Percentiles rank a stretch among this genome's conserved stretches.
These are phyloP conservation scores for Sylvia atricapilla DNA, from an alignment of 2,113 vertebrate species.

Conservation along the genomic window DNA sequence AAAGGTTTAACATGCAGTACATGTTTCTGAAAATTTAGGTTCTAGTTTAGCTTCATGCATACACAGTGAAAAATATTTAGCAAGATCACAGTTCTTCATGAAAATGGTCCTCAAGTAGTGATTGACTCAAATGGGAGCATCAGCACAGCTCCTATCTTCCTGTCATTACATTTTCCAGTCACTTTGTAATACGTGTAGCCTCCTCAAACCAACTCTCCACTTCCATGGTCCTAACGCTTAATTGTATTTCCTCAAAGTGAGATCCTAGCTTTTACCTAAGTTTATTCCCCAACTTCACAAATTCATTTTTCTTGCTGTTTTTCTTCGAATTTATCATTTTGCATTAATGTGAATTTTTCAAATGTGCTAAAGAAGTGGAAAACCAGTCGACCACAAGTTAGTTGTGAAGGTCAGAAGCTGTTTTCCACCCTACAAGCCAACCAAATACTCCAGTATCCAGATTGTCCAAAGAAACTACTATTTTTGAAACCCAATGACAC, in stretches of 20 bases:
- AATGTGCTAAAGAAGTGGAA: neutral
- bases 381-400: neutral
- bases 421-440: neutral
- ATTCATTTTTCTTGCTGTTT: neutral
- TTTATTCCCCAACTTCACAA: neutral
- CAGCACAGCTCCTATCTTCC: neutral
- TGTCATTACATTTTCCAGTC: neutral
- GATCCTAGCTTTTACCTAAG: neutral
- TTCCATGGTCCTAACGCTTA: neutral
- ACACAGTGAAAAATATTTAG: neutral
- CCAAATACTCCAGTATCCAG: neutral
- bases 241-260: neutral
- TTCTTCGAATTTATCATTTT: neutral
- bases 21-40: neutral
- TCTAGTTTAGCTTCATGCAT: neutral
- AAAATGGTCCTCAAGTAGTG: neutral
- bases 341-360: neutral
- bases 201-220: neutral
- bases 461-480: neutral
- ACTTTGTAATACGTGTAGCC: accelerated
- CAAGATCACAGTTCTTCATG: neutral
- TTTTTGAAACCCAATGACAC: conserved; percentile 5
- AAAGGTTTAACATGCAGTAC: neutral
- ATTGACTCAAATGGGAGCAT: neutral
- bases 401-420: neutral